These are phyloP conservation scores for Neopelma chrysocephalum DNA, from an alignment of 2,797 vertebrate genomes.

Conservation along the genomic window DNA sequence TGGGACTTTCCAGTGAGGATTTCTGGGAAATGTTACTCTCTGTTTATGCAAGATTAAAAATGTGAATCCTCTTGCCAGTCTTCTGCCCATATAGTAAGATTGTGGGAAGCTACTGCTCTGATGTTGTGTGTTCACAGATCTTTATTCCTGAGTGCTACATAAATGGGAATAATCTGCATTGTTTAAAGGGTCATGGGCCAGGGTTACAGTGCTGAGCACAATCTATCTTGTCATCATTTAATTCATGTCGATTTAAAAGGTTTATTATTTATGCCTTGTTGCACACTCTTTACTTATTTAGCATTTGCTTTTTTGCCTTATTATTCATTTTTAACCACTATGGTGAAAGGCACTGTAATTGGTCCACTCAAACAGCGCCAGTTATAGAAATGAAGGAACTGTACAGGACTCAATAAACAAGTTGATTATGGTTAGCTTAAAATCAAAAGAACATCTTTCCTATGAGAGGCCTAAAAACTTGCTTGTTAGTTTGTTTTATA, in stretches of 20 bases:
- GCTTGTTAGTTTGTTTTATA: neutral
- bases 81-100: neutral
- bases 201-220: neutral
- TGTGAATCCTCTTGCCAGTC: neutral
- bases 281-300: neutral
- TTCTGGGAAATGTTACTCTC: neutral
- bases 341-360: neutral
- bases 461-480: neutral
- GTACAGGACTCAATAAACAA: neutral
- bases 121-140: neutral
- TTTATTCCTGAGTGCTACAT: neutral
- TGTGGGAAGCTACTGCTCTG: neutral
- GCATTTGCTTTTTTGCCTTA: neutral
- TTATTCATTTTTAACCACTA: neutral
- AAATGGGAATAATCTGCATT: neutral
- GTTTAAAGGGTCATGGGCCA: neutral
- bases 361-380: neutral
- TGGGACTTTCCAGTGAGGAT: neutral
- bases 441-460: neutral
- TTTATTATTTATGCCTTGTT: slow-evolving; percentile 14
- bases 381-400: neutral
- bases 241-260: neutral
- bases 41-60: neutral
- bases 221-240: neutral
- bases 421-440: neutral